Conservation (phyloP, 2,888 invertebrate species). For the Lepidocyrtoides sp. region DNA sequence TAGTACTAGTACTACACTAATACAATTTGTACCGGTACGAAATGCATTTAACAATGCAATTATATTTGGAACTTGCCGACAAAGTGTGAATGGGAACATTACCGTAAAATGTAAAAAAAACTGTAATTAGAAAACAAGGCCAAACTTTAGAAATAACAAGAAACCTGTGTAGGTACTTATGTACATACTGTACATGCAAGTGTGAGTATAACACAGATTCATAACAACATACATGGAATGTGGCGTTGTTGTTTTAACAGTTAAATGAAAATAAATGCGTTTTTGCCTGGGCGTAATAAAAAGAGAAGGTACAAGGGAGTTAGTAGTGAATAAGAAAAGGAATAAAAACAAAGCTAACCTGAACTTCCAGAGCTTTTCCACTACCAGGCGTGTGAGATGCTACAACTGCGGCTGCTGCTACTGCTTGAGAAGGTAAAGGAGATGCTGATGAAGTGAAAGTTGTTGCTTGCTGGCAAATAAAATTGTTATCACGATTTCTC, state of each 20-base stretch:
- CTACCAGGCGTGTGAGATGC: conserved; percentile 8
- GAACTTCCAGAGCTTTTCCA: conserved; percentile 50
- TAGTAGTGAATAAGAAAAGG: too few relatives aligned
- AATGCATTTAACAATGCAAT: neutral
- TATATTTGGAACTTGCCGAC: neutral
- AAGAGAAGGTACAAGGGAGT: too few relatives aligned
- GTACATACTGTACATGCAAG: too few relatives aligned
- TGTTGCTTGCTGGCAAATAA: conserved; percentile 60
- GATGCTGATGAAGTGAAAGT: conserved; percentile 37
- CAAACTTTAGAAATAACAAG: too few relatives aligned
- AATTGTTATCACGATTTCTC: conserved; percentile 69
- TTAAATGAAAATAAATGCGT: conserved; percentile 59
- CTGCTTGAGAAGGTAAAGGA: neutral
- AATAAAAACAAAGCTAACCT: conserved; percentile 20
- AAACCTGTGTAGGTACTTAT: too few relatives aligned
- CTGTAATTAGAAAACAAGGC: too few relatives aligned
- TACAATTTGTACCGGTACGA: neutral
- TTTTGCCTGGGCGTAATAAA: neutral
- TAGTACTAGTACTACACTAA: too few relatives aligned
- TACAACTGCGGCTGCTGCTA: neutral
- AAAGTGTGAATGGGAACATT: neutral
- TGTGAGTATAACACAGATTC: too few relatives aligned
- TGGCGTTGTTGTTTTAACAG: too few relatives aligned
- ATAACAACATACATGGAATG: too few relatives aligned
- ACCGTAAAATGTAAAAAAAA: too few relatives aligned